These are phyloP conservation scores for Asbolus verrucosus DNA, from an alignment of 1,140 invertebrate species.

Conservation along the genomic window DNA sequence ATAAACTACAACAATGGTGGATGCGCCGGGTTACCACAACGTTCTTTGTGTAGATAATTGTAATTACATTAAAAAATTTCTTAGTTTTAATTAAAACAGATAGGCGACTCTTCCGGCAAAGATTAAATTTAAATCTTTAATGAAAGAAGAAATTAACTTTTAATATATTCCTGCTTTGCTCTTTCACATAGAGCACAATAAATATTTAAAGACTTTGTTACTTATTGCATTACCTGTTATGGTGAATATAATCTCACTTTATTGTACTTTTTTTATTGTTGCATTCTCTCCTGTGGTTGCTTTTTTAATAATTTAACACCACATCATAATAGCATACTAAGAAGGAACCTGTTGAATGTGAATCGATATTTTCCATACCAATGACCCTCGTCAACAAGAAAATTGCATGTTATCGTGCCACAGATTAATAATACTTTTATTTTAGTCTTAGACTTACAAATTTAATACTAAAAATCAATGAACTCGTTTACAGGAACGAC, in stretches of 20 bases:
- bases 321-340: not conserved
- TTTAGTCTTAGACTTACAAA: no score
- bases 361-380: not conserved
- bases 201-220: no score
- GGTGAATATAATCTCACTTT: no score
- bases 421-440: no score
- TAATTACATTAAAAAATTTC: not conserved
- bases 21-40: not conserved
- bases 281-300: not conserved
- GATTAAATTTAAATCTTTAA: no score
- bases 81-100: constrained; percentile 2
- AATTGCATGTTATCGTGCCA: not conserved
- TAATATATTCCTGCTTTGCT: no score
- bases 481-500: constrained; percentile 75
- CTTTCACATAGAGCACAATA: no score
- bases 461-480: constrained; percentile 1
- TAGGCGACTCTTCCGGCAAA: no score
- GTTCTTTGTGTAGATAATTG: not conserved
- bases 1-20: constrained; percentile 6
- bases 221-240: no score
- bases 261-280: no score
- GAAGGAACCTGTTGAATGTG: constrained; percentile 17
- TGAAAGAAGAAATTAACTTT: no score
- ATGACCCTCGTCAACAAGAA: not conserved
- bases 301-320: not conserved